Conservation (phyloP, 2,797 vertebrate genomes). For the Periparus ater region DNA sequence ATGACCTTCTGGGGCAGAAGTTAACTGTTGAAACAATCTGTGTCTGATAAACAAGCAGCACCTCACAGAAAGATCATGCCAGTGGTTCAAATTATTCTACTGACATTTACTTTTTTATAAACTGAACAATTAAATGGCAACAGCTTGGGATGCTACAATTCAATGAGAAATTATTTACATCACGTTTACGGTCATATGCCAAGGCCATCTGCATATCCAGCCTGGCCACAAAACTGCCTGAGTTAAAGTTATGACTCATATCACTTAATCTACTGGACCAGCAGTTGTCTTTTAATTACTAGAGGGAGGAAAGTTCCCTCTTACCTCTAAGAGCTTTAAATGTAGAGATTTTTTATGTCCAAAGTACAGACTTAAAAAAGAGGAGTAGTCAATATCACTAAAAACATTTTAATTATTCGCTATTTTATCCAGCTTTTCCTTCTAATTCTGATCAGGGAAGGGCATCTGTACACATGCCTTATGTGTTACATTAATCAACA, state of each 20-base stretch:
- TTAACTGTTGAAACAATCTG: background rate
- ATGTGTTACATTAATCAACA: background rate
- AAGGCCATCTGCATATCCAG: slow-evolving; percentile 45
- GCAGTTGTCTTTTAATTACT: background rate
- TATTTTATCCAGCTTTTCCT: background rate
- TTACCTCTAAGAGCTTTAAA: background rate
- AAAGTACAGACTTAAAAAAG: background rate
- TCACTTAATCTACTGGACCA: background rate
- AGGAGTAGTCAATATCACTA: background rate
- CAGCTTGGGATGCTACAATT: slow-evolving; percentile 55
- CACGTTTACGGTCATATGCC: slow-evolving; percentile 30
- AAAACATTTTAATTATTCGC: background rate
- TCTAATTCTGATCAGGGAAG: background rate
- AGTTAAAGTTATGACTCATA: background rate
- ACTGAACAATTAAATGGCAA: slow-evolving; percentile 43
- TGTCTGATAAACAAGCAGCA: background rate
- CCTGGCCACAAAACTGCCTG: slow-evolving; percentile 21
- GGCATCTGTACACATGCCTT: background rate
- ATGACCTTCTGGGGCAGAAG: background rate
- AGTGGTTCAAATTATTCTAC: background rate
- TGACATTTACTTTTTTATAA: slow-evolving; percentile 23
- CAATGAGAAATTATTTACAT: slow-evolving; percentile 44
- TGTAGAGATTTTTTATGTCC: background rate
- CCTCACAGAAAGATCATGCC: background rate
- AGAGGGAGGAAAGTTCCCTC: background rate